These are phyloP conservation scores for Clistopyga incitator DNA, from an alignment of 2,888 invertebrate species.

Conservation along the genomic window DNA sequence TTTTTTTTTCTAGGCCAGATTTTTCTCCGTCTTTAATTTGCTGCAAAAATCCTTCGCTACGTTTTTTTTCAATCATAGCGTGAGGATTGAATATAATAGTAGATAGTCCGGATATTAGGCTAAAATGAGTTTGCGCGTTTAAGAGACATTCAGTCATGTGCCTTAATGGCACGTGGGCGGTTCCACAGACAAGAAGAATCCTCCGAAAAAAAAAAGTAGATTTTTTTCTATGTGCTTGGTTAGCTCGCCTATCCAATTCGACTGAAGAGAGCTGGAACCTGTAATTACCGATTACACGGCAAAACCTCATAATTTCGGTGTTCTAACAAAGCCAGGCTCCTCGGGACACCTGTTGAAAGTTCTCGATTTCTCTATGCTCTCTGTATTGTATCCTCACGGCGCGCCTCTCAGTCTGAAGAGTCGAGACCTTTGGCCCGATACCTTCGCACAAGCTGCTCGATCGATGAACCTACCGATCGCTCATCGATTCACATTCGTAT, in stretches of 20 bases:
- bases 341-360: slow-evolving; percentile 70
- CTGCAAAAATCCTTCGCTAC: slow-evolving; percentile 24
- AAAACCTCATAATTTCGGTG: slow-evolving; percentile 73
- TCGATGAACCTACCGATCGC: slow-evolving; percentile 38
- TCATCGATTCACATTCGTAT: slow-evolving; percentile 33
- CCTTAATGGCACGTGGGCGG: slow-evolving; percentile 41
- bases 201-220: slow-evolving; percentile 9
- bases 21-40: not conserved
- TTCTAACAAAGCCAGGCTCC: slow-evolving; percentile 44
- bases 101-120: not conserved
- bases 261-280: slow-evolving; percentile 69
- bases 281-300: slow-evolving; percentile 80
- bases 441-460: slow-evolving; percentile 17
- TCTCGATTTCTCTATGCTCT: slow-evolving; percentile 44
- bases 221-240: slow-evolving; percentile 46
- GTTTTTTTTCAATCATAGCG: slow-evolving; percentile 11
- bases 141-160: slow-evolving; percentile 47
- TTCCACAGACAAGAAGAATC: slow-evolving; percentile 19
- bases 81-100: not conserved
- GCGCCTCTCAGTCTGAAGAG: slow-evolving; percentile 49
- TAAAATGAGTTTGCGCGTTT: slow-evolving; percentile 45
- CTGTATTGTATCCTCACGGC: slow-evolving; percentile 4
- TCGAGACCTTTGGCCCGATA: slow-evolving; percentile 18
- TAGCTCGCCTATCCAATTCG: slow-evolving; percentile 41
- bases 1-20: slow-evolving; percentile 5